A percentile compares a stretch with the other conserved stretches of the same genome.
These are phyloP conservation scores for Cossypha caffra DNA, from an alignment of 2,797 vertebrate species.

Conservation along the genomic window DNA sequence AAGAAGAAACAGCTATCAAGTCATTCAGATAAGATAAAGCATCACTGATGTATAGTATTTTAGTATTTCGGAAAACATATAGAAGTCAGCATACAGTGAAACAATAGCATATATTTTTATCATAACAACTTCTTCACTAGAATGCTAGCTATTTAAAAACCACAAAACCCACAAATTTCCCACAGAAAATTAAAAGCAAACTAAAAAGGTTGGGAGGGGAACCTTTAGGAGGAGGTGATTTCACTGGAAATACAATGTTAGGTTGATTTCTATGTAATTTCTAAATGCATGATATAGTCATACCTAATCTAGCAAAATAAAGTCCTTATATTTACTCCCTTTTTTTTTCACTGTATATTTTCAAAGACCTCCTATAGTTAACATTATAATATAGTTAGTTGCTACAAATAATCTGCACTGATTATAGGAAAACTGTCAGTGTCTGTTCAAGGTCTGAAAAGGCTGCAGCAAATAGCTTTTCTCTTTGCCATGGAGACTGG, in stretches of 20 bases:
- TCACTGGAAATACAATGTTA: slow-evolving; percentile 10
- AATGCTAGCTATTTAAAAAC: background rate
- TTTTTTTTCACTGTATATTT: slow-evolving; percentile 57
- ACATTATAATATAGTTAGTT: slow-evolving; percentile 85
- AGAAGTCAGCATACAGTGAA: background rate
- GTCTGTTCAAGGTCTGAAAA: slow-evolving; percentile 88
- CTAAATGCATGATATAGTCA: slow-evolving; percentile 49
- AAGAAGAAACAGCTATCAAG: slow-evolving; percentile 75
- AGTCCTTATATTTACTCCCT: slow-evolving; percentile 35
- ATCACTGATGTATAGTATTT: background rate
- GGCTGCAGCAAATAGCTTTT: slow-evolving; percentile 88
- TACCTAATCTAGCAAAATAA: slow-evolving; percentile 24
- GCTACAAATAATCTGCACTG: slow-evolving; percentile 85
- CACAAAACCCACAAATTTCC: background rate
- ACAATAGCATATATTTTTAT: background rate
- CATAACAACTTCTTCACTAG: background rate
- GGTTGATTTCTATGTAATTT: slow-evolving; percentile 45
- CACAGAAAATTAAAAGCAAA: background rate
- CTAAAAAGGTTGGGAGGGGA: rapidly evolving
- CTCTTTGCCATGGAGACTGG: slow-evolving; percentile 93
- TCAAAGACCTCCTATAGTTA: slow-evolving; percentile 79
- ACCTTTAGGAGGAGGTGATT: background rate
- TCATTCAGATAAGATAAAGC: slow-evolving; percentile 55
- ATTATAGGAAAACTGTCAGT: slow-evolving; percentile 86
- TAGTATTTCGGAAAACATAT: background rate